A percentile compares a stretch with the other conserved stretches of the same genome.
phyloP scores from a whole-genome alignment of 1,140 invertebrate genomes.

The Drosophila trapezifrons region DNA sequence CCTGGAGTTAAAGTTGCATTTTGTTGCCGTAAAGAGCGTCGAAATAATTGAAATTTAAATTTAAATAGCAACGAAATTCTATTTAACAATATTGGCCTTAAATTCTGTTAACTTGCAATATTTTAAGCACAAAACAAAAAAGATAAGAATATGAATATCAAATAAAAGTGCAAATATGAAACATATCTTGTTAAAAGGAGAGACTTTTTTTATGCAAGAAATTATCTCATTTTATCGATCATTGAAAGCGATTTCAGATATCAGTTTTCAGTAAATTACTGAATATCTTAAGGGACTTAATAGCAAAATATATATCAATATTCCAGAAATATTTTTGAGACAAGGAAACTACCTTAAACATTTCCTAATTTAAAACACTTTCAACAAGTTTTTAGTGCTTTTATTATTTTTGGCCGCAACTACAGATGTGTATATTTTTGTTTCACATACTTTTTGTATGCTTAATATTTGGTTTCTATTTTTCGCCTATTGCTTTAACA shows the following conservation, averaged over 20 bases:
- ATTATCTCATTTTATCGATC: too few relatives aligned
- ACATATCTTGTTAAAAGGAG: background rate
- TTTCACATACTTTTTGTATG: background rate
- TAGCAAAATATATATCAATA: too few relatives aligned
- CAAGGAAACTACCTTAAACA: too few relatives aligned
- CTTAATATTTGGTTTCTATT: conserved; percentile 5
- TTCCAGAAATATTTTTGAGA: too few relatives aligned
- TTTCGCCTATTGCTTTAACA: conserved; percentile 9
- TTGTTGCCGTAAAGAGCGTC: background rate
- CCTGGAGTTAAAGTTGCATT: background rate
- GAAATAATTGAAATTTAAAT: background rate
- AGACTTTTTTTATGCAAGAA: too few relatives aligned
- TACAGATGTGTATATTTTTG: conserved; percentile 11
- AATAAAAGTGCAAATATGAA: conserved; percentile 24
- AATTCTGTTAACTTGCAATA: conserved; percentile 6
- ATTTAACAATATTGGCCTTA: conserved; percentile 21
- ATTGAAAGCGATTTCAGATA: too few relatives aligned
- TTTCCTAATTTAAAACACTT: background rate
- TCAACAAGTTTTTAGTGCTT: conserved; percentile 15
- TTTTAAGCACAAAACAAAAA: conserved; percentile 10
- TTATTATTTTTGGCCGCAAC: conserved; percentile 30
- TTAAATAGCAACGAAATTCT: conserved; percentile 13
- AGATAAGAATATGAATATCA: conserved; percentile 17
- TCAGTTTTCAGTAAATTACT: too few relatives aligned
- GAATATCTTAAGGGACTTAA: too few relatives aligned